Base-by-base conservation (phyloP, 2,113 vertebrate genomes). In the Cyanoramphus novaezelandiae region DNA sequence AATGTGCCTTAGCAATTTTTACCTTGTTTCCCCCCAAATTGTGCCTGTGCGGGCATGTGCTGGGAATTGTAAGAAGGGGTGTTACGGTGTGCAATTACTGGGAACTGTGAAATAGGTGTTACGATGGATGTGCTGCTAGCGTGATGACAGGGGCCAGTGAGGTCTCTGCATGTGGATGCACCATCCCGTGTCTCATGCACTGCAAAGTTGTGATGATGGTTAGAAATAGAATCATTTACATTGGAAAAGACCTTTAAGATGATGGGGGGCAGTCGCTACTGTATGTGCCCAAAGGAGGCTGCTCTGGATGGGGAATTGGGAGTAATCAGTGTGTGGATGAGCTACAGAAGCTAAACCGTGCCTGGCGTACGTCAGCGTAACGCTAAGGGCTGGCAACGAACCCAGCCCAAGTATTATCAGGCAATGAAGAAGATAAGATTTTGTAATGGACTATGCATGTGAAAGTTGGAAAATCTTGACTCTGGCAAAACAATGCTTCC, bases 101-200 rank as follows among this genome's bases (percentile, higher is more conserved):
- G 41, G 74, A 43, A 43, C 17, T 44, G 41, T 29, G 35, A 55
- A 17, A 9, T 24, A 35, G n/a, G 46, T 8, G 41, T 27, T 63
- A 20, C 2, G 2, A 19, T 11, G 71, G 2, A 19, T 11, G 71
- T 5, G 6, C 55, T 55, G 1, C 49, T 53, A 63, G 13, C 4
- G 8, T 4, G 2, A 37, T 27, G 79, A 41, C 50, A 72, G 79
- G 74, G 70, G 64, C 8, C 4, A 8, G 64, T 4, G 41, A 39
- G 29, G 41, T 47, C 49, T 64, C 75, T 28, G 75, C 70, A 47
- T 13, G 43, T n/a, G 59, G 64, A 50, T 69, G 72, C 17, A 27
- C 63, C 0, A 0, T 77, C 64, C 74, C 4, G 1, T 10, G 18
- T 59, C 9, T 4, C 25, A 7, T 0, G 0, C 23, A 9, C 23